phyloP scores from a whole-genome alignment of 37 sponge, comb jelly and placozoan genomes.

The Cladorhizidae sp. region DNA sequence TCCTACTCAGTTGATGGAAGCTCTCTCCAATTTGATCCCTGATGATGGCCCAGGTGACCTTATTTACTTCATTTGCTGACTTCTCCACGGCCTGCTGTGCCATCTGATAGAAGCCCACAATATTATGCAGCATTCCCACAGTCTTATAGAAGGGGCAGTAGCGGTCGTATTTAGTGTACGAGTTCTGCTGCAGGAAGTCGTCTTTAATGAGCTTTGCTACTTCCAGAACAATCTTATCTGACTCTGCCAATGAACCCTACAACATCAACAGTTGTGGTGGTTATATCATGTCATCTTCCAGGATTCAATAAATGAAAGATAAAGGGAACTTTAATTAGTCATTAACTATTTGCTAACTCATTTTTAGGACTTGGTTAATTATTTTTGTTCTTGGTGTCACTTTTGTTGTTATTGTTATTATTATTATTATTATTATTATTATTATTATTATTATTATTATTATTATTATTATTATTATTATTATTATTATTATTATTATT shows the following conservation, averaged over 20 bases:
- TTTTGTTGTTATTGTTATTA: no score
- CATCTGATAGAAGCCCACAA: constrained; percentile 90
- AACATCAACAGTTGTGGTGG: neutral
- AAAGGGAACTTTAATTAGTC: no score
- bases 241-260: constrained; percentile 94
- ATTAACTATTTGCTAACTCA: no score
- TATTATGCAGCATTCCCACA: constrained; percentile 96
- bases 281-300: no score
- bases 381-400: no score
- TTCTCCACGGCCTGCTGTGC: constrained; percentile 93
- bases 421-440: no score
- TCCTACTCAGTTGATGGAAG: constrained; percentile 88
- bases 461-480: no score
- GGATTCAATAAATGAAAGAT: no score
- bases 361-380: no score
- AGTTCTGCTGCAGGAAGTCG: constrained; percentile 99
- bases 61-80: constrained; percentile 82
- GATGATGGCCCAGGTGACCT: constrained; percentile 96
- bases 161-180: constrained; percentile 91
- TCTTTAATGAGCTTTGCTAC: constrained; percentile 98
- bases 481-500: no score
- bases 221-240: constrained; percentile 96
- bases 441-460: no score
- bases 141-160: constrained; percentile 99
- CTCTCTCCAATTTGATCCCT: constrained; percentile 79